phyloP scores from a whole-genome alignment of 30 jellyfish, hydroid and myxozoan genomes.

The Mastigias papua region DNA sequence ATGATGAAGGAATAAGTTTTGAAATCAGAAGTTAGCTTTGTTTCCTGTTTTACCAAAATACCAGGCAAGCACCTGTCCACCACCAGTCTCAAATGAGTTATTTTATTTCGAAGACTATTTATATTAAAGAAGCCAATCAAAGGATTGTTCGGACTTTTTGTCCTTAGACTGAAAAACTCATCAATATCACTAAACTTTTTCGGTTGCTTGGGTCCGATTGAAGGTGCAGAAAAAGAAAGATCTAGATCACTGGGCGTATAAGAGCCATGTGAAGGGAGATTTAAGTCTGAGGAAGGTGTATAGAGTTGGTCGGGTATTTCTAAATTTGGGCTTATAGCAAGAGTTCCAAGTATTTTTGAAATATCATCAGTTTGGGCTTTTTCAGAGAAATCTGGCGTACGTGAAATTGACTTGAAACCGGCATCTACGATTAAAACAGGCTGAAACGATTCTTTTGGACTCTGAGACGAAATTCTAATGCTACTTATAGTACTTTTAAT shows the following conservation, averaged over 20 bases:
- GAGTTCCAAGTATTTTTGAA: constrained; percentile 10
- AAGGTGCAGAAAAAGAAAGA: constrained; percentile 34
- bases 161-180: constrained; percentile 20
- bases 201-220: constrained; percentile 7
- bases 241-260: neutral
- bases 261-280: constrained; percentile 33
- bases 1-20: constrained; percentile 37
- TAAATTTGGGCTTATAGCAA: constrained; percentile 21
- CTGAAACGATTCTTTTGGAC: neutral
- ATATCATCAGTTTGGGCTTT: constrained; percentile 6
- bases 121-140: constrained; percentile 40
- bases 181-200: neutral
- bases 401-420: neutral
- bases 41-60: no score
- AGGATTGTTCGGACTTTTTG: constrained; percentile 38
- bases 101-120: constrained; percentile 33
- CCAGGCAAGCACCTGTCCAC: no score
- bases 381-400: constrained; percentile 22
- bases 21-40: constrained; percentile 37
- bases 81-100: constrained; percentile 31
- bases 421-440: neutral
- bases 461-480: neutral
- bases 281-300: constrained; percentile 20
- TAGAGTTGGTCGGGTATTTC: neutral
- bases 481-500: neutral